Base-by-base conservation (phyloP, 2,888 invertebrate genomes). In the Stenodema calcarata region DNA sequence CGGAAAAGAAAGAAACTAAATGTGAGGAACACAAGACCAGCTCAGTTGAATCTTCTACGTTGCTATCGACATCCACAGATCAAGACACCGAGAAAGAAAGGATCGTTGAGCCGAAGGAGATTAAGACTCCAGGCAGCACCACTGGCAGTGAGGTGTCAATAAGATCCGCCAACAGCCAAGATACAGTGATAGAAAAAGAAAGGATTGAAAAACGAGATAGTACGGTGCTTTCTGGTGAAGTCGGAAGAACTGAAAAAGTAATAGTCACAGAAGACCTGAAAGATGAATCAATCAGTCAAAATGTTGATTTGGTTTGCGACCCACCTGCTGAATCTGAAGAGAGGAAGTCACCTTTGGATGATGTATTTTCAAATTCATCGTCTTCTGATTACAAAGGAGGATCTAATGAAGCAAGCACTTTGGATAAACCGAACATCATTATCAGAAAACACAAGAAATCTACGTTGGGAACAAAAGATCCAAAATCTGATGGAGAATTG, bases 351-450 rank as follows among this genome's bases (percentile, higher is more conserved):
- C 86, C 44, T 23, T 54, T 41, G 16, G 89, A 89, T 89, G 88
- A 89, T 42, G 89, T 89, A 86, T 89, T 90, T 88, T 89, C 88
- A 42, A 88, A 88, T 75, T 88, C 89, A 28, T 90, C 91, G 75
- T 91, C 91, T 35, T 91, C 91, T 1, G 91, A 90, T 18, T 89
- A 90, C 79, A 91, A 90, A 89, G 91, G 89, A 23, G 91, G 91
- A 75, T 90, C 90, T 7, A 91, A 91, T 75, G 90, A 90, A 0
- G 88, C 89, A 4, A 90, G 90, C 84, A 89, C 89, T 44, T 88
- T 90, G 80, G 90, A 90, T 73, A 90, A 90, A 87, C 90, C 90
- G 30, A 84, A 47, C 47, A 92, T 92, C 3, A 88, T 91, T 28
- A 89, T 92, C 62, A 89, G 92, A 75, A 92, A 91, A 90, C 89